phyloP scores from a whole-genome alignment of 2,113 vertebrate species.

The Lagopus leucura region DNA sequence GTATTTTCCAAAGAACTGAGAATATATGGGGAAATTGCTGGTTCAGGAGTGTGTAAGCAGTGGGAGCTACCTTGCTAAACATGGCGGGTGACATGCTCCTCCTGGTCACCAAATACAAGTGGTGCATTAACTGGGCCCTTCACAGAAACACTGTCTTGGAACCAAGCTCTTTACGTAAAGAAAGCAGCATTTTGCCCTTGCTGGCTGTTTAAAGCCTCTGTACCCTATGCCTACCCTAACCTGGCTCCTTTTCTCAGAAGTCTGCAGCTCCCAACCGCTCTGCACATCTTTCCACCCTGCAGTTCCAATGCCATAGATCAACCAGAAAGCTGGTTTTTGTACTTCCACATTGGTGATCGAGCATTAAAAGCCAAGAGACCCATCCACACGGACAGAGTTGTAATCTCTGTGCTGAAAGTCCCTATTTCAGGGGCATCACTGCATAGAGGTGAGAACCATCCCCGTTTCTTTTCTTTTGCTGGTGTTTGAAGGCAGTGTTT shows the following conservation, averaged over 20 bases:
- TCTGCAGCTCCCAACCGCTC: not conserved
- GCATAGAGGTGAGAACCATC: not conserved
- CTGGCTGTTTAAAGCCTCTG: not conserved
- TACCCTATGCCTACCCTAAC: accelerated
- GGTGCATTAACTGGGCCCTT: not conserved
- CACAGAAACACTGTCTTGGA: not conserved
- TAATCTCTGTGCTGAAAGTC: not conserved
- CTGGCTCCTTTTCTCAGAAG: not conserved
- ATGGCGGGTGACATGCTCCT: not conserved
- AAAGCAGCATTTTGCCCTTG: not conserved
- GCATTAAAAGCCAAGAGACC: not conserved
- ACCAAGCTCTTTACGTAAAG: not conserved
- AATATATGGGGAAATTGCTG: not conserved
- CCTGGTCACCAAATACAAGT: not conserved
- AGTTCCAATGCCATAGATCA: not conserved
- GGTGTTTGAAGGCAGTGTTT: slow-evolving; percentile 41
- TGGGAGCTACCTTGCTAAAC: not conserved
- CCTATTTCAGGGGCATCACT: not conserved
- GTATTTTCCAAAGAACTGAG: not conserved
- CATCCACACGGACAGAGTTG: not conserved
- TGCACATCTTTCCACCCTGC: not conserved
- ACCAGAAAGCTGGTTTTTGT: not conserved
- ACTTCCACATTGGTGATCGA: not conserved
- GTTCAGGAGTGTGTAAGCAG: not conserved
- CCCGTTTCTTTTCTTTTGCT: not conserved